A percentile compares a stretch with the other conserved stretches of the same genome.
Conservation (phyloP, 2,113 vertebrate genomes). For the Vimba vimba region DNA sequence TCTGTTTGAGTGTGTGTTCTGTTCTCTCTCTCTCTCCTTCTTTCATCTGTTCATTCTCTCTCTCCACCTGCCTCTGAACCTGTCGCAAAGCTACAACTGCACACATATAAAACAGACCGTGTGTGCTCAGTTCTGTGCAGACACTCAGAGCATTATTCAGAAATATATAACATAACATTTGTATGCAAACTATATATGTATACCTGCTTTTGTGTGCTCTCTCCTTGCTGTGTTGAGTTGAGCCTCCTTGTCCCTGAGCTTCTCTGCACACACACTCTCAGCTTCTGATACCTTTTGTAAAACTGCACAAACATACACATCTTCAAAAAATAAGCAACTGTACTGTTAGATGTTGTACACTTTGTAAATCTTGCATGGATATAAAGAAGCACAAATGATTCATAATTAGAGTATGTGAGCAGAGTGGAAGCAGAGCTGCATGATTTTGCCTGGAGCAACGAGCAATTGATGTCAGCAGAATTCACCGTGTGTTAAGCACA, state of each 20-base stretch:
- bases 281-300: constrained; percentile 79
- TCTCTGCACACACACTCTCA: constrained; percentile 72
- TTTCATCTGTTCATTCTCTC: constrained; percentile 63
- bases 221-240: constrained; percentile 78
- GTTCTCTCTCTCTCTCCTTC: constrained; percentile 49
- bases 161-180: not conserved
- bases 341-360: no score
- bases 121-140: not conserved
- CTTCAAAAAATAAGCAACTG: not conserved
- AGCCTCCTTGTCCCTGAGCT: constrained; percentile 79
- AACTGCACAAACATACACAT: constrained; percentile 64
- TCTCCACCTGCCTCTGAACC: constrained; percentile 68
- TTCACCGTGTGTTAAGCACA: constrained; percentile 8
- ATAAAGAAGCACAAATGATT: not conserved
- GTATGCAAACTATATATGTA: constrained; percentile 9
- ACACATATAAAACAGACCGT: constrained; percentile 41
- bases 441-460: constrained; percentile 7
- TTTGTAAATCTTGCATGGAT: not conserved
- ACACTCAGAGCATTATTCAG: constrained; percentile 43
- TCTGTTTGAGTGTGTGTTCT: constrained; percentile 58
- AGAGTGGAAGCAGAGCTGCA: not conserved
- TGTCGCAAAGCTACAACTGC: constrained; percentile 76
- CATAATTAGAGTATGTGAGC: not conserved
- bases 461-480: constrained; percentile 22
- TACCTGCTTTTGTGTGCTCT: constrained; percentile 90